A percentile compares a stretch with the other conserved stretches of the same genome.
Conservation (phyloP, 2,113 vertebrate species). For the Leucopsar rothschildi region DNA sequence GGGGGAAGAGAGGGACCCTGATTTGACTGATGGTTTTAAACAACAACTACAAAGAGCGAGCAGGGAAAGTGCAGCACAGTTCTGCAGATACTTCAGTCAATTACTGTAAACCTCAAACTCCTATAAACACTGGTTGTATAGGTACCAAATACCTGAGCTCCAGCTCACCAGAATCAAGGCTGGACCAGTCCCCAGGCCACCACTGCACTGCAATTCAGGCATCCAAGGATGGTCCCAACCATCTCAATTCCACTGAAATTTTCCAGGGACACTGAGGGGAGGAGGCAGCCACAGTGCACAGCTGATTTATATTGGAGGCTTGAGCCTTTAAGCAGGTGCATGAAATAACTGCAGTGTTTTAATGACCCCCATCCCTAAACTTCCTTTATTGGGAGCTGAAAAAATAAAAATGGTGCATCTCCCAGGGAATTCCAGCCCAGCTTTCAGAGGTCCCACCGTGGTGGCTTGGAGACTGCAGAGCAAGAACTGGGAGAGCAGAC, state of each 20-base stretch:
- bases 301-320: neutral
- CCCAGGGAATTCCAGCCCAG: neutral
- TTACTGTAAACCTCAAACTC: constrained; percentile 51
- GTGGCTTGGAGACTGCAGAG: neutral
- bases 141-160: neutral
- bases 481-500: neutral
- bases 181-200: neutral
- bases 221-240: neutral
- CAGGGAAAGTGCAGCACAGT: constrained; percentile 16
- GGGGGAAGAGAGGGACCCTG: constrained; percentile 8
- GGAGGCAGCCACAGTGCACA: neutral
- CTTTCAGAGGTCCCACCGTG: neutral
- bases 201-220: neutral
- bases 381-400: neutral
- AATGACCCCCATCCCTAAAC: neutral
- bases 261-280: neutral
- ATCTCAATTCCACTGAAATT: neutral
- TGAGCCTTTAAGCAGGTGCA: neutral
- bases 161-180: neutral
- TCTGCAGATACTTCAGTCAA: constrained; percentile 3
- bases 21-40: constrained; percentile 1
- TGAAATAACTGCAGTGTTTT: neutral
- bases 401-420: neutral
- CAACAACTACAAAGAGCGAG: constrained; percentile 5
- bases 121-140: neutral